Evolutionary conservation across 1,140 invertebrate genomes (phyloP).

Genomic region (Halictus rubicundus): DNA sequence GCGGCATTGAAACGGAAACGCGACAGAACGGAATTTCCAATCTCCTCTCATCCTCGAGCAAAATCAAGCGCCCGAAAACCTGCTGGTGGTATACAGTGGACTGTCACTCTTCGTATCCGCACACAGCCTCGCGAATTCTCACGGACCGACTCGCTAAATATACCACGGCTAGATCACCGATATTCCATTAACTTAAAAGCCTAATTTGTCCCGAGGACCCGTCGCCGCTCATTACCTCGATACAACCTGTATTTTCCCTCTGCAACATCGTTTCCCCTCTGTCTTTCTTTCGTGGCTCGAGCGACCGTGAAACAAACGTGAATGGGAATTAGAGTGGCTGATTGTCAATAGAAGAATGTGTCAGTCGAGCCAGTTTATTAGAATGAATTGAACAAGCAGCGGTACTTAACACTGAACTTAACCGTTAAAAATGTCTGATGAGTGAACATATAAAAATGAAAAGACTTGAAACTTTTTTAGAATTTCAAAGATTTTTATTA

Average conservation of each 20-base stretch:
- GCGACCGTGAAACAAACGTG: no score
- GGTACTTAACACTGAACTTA: no score
- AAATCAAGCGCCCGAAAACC: conserved; percentile 24
- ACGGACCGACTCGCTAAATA: not conserved
- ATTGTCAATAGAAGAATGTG: no score
- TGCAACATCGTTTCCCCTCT: not conserved
- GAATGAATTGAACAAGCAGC: no score
- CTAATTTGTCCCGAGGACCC: not conserved
- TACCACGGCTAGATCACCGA: not conserved
- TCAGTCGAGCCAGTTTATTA: no score
- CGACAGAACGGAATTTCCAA: conserved; percentile 50
- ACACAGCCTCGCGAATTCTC: not conserved
- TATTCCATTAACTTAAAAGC: conserved; percentile 28
- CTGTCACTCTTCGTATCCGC: not conserved
- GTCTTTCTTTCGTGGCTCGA: not conserved
- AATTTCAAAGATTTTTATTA: no score
- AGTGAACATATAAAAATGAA: no score
- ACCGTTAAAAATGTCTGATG: no score
- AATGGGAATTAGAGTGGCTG: no score
- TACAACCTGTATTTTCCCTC: no score
- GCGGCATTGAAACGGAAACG: conserved; percentile 25
- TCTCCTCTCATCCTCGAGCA: conserved; percentile 39
- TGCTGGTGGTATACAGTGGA: not conserved
- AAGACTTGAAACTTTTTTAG: no score
- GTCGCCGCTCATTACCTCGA: not conserved